Percentiles rank a stretch among this genome's conserved stretches.
Conservation (phyloP, 2,797 vertebrate species). For the Amphiprion clarkii region DNA sequence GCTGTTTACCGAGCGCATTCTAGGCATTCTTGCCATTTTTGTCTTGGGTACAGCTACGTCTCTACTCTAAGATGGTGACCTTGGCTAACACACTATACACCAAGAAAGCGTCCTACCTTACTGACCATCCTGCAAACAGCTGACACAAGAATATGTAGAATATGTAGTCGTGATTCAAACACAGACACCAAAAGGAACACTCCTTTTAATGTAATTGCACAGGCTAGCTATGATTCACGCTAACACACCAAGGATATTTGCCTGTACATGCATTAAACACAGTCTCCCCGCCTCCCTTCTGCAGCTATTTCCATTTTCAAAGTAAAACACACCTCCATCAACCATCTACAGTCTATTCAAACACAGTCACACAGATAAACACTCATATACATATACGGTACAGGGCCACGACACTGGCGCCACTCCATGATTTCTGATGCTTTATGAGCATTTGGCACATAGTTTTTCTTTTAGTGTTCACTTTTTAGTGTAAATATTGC, state of each 20-base stretch:
- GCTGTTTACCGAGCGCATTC: constrained; percentile 60
- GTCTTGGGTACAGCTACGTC: constrained; percentile 25
- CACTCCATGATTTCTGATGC: constrained; percentile 27
- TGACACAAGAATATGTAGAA: background rate
- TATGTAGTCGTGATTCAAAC: constrained; percentile 20
- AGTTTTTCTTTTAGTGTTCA: constrained; percentile 52
- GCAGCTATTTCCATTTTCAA: constrained; percentile 25
- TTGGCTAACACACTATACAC: background rate
- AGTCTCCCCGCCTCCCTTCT: background rate
- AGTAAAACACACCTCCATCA: constrained; percentile 15
- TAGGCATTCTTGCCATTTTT: constrained; percentile 67
- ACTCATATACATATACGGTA: background rate
- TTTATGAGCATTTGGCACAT: constrained; percentile 39
- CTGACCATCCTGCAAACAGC: background rate
- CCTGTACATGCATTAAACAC: constrained; percentile 7
- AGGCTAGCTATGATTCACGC: no score
- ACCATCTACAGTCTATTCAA: constrained; percentile 4
- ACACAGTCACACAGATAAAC: constrained; percentile 7
- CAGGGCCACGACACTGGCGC: background rate
- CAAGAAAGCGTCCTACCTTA: background rate
- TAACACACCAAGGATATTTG: no score
- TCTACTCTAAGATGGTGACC: constrained; percentile 19
- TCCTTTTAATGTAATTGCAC: no score
- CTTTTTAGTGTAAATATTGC: constrained; percentile 50
- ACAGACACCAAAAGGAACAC: constrained; percentile 16